Evolutionary conservation across 2,113 vertebrate genomes (phyloP).

Genomic region (Protobothrops mucrosquamatus): DNA sequence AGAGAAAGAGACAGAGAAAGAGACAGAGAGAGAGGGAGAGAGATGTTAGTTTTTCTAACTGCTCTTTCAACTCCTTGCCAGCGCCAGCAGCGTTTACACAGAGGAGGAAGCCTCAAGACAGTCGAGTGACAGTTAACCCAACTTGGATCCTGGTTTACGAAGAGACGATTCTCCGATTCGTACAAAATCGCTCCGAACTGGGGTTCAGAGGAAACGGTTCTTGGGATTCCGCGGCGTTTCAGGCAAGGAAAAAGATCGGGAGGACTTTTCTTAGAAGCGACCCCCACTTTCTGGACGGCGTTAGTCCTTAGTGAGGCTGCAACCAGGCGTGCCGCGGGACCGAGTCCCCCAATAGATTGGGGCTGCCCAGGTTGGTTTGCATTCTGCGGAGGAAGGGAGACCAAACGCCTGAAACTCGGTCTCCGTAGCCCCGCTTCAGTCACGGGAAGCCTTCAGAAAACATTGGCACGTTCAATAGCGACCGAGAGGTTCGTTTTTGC

Average conservation of each 20-base stretch:
- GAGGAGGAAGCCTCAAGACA: background rate
- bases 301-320: background rate
- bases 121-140: too few species aligned
- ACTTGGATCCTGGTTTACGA: background rate
- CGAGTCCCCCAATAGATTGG: background rate
- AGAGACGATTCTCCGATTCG: background rate
- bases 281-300: background rate
- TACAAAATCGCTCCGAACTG: background rate
- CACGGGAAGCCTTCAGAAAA: background rate
- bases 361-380: background rate
- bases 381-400: background rate
- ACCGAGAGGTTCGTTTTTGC: background rate
- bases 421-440: background rate
- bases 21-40: too few species aligned
- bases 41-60: background rate
- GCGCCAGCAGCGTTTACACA: too few species aligned
- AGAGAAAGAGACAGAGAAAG: too few species aligned
- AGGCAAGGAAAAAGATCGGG: background rate
- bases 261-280: background rate
- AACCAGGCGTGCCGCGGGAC: background rate
- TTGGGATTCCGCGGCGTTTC: background rate
- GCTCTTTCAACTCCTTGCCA: background rate
- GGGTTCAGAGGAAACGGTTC: background rate
- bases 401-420: fast-evolving
- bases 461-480: background rate